Evolutionary conservation across 1,140 invertebrate species (phyloP).

Genomic region (Berghia stephanieae): DNA sequence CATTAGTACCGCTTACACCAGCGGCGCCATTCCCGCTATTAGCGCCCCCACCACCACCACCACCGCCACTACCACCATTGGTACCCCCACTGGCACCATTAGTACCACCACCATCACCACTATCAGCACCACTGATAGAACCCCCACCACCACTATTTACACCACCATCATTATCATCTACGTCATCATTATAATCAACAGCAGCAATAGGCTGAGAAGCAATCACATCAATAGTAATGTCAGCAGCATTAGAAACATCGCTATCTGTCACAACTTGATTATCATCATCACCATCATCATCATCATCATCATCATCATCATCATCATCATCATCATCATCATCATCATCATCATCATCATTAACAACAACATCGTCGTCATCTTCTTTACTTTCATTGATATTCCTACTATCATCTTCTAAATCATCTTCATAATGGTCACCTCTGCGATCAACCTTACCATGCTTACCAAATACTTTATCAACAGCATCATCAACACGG

Average conservation of each 20-base stretch:
- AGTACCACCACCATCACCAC: not conserved
- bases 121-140: not conserved
- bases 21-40: not conserved
- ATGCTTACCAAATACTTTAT: not conserved
- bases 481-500: not conserved
- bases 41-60: not conserved
- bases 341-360: slow-evolving; percentile 8
- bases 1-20: not conserved
- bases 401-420: not conserved
- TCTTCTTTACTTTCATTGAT: not conserved
- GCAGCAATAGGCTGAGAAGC: no score
- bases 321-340: slow-evolving; percentile 7
- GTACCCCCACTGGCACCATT: not conserved
- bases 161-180: not conserved
- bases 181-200: not conserved
- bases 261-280: not conserved
- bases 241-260: not conserved
- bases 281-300: not conserved
- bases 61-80: slow-evolving; percentile 3
- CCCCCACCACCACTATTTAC: not conserved
- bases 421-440: not conserved
- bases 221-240: not conserved
- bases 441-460: not conserved
- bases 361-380: not conserved
- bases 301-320: slow-evolving; percentile 7